Evolutionary conservation across 2,888 invertebrate species (phyloP), one percentile per base, ranked within the genome.

Genomic region (Therioaphis trifolii): DNA sequence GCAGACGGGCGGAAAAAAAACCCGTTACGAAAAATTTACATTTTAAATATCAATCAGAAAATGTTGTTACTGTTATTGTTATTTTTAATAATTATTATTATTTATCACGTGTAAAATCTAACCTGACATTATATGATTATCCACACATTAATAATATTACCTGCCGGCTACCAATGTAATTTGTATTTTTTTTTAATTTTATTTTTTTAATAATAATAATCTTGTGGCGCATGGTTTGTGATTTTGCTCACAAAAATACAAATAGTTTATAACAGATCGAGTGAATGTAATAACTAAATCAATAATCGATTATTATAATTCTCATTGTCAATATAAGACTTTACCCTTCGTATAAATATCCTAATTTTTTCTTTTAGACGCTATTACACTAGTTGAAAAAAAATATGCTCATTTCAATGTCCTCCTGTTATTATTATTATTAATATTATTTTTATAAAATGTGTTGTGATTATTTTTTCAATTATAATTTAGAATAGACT

Each of bases 11-110:
- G 27, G 14, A 15, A 79, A 79, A 61, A 43, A 43, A 18, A 15
- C 43, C 40, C 27, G 40, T 55, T 9, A 52, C 35, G 21, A 24
- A 52, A 35, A 43, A 78, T 78, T 40, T 12, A 15, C 52, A 68
- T 68, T 11, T n/a, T 2, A 66, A 29, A 66, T 35, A 78, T 78
- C 29, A 68, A 68, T 68, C 77, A 77, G 21, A 49, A 63, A 18
- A 40, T 24, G 18, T 43, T 52, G 52, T 21, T 52, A 4, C 35
- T 27, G 40, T 27, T 75, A 4, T 27, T 21, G 18, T n/a, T 46
- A 7, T 18, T 75, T 27, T 4, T 49, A n/a, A 21, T 72, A 5
- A 24, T 43, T 58, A 18, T 27, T 58, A 40, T 68, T 68, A 68
- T 43, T 68, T 3, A 2, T 12, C 21, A 2, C 55, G 12, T 24